phyloP scores from a whole-genome alignment of 1,140 invertebrate genomes.

The Ptiloglossa arizonensis region DNA sequence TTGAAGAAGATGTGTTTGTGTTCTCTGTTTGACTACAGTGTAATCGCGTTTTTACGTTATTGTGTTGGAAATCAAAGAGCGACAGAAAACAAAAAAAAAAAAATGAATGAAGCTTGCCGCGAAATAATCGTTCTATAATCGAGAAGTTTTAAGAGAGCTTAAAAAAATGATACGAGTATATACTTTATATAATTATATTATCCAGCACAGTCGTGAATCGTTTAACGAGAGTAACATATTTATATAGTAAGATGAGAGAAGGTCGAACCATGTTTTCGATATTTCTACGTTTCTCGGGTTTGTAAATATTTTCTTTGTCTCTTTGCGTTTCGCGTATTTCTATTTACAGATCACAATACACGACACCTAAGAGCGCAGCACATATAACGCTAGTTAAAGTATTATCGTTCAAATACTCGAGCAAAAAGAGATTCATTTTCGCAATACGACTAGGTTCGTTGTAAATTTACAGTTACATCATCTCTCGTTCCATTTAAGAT shows the following conservation, averaged over 20 bases:
- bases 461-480: background rate
- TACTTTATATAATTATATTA: constrained; percentile 61
- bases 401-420: constrained; percentile 32
- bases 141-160: constrained; percentile 52
- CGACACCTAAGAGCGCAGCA: constrained; percentile 55
- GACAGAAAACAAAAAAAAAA: constrained; percentile 11
- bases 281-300: constrained; percentile 53
- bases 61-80: constrained; percentile 51
- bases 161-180: constrained; percentile 52
- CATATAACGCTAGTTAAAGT: constrained; percentile 52
- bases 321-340: constrained; percentile 59
- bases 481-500: constrained; percentile 2
- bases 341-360: constrained; percentile 51
- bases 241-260: constrained; percentile 57
- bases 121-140: constrained; percentile 36
- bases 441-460: background rate
- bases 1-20: constrained; percentile 68
- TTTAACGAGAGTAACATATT: constrained; percentile 62
- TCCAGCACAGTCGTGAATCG: constrained; percentile 65
- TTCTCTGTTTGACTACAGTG: constrained; percentile 65
- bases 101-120: constrained; percentile 33
- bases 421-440: constrained; percentile 8
- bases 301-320: constrained; percentile 58
- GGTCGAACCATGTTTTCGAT: constrained; percentile 58
- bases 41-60: constrained; percentile 56